phyloP scores from a whole-genome alignment of 1,140 invertebrate genomes.

The Arion vulgaris region DNA sequence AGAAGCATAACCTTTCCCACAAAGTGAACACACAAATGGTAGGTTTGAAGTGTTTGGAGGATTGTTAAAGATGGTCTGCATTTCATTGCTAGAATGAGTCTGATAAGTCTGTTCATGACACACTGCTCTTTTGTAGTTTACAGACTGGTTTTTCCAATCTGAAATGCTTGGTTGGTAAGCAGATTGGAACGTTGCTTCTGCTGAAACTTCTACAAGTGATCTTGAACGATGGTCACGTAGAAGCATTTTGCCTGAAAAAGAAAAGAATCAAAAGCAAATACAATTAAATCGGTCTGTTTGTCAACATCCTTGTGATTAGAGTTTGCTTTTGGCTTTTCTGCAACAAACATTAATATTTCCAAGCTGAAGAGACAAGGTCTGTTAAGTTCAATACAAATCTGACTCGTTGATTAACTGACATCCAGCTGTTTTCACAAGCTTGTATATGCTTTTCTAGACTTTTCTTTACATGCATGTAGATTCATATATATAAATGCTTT shows the following conservation, averaged over 20 bases:
- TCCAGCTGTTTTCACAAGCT: too few relatives aligned
- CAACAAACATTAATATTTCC: too few relatives aligned
- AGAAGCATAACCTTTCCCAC: slow-evolving; percentile 27
- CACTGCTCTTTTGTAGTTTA: background rate
- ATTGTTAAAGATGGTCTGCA: too few relatives aligned
- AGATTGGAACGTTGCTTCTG: background rate
- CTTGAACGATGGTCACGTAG: background rate
- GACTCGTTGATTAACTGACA: too few relatives aligned
- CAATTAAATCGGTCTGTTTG: background rate
- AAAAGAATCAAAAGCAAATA: background rate
- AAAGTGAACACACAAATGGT: slow-evolving; percentile 11
- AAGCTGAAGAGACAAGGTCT: too few relatives aligned
- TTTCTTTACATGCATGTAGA: too few relatives aligned
- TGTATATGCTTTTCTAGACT: too few relatives aligned
- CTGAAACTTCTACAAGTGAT: background rate
- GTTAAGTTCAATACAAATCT: too few relatives aligned
- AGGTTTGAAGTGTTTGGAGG: background rate
- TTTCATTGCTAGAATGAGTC: background rate
- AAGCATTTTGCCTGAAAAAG: background rate
- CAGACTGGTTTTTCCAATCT: background rate
- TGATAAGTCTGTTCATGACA: background rate
- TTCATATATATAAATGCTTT: too few relatives aligned
- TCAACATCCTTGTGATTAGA: background rate
- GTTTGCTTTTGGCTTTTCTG: too few relatives aligned
- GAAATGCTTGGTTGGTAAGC: background rate